Conservation (phyloP, 2,797 vertebrate species). For the Sciurus carolinensis region DNA sequence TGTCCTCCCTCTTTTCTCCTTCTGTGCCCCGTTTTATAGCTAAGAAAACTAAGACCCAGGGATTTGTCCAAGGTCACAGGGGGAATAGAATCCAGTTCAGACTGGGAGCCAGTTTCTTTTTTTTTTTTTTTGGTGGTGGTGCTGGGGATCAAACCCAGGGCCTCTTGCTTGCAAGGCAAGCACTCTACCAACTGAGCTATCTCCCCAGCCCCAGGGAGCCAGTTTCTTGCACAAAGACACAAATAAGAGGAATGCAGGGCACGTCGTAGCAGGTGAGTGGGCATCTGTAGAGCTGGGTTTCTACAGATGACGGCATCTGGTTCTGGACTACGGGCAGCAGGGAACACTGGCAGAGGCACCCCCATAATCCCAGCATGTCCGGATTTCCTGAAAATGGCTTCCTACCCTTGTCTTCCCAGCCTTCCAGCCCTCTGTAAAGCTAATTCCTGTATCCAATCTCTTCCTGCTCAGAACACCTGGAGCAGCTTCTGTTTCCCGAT, state of each 20-base stretch:
- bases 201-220: not conserved
- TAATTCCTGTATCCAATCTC: not conserved
- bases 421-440: not conserved
- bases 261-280: rapidly evolving
- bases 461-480: not conserved
- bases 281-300: not conserved
- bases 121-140: too few relatives aligned
- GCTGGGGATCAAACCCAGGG: too few relatives aligned
- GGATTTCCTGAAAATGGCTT: not conserved
- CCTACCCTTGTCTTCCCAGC: not conserved
- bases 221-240: not conserved
- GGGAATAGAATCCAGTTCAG: not conserved
- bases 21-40: not conserved
- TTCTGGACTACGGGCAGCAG: not conserved
- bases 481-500: not conserved
- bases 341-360: not conserved
- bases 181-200: too few relatives aligned
- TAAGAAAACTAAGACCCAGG: not conserved
- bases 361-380: not conserved
- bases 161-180: too few relatives aligned
- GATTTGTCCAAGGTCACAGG: not conserved
- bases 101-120: not conserved
- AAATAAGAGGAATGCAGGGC: not conserved
- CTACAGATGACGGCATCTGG: not conserved
- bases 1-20: not conserved